A percentile compares a stretch with the other conserved stretches of the same genome.
phyloP scores from a whole-genome alignment of 92 coral and sea anemone genomes.

The Ricordea florida region DNA sequence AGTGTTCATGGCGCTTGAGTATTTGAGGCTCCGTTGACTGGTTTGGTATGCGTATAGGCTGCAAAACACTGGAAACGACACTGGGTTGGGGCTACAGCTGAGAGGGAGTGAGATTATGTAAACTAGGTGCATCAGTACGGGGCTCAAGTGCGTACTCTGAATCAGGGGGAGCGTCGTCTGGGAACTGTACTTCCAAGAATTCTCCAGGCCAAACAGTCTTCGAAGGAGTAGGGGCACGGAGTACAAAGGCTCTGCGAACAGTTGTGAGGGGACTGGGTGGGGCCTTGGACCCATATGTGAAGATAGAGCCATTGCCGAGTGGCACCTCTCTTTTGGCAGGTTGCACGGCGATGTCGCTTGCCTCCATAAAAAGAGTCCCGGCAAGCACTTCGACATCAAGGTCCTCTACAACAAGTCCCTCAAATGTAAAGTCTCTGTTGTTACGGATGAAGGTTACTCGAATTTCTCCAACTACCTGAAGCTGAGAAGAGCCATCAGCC shows the following conservation, averaged over 20 bases:
- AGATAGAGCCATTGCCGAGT: too few relatives aligned
- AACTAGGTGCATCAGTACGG: background rate
- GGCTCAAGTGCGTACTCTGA: conserved; percentile 10
- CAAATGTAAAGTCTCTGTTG: background rate
- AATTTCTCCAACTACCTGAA: too few relatives aligned
- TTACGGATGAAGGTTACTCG: background rate
- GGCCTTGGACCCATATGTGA: too few relatives aligned
- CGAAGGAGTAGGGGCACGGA: conserved; percentile 27
- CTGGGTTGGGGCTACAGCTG: too few relatives aligned
- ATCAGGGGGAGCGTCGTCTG: background rate
- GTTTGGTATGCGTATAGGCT: conserved; percentile 1
- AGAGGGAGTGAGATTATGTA: too few relatives aligned
- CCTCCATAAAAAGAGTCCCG: conserved; percentile 34
- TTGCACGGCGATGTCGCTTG: conserved; percentile 17
- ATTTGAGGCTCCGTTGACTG: conserved; percentile 3
- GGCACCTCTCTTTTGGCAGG: conserved; percentile 39
- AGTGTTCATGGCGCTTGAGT: conserved; percentile 11
- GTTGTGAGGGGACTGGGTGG: background rate
- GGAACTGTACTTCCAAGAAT: too few relatives aligned
- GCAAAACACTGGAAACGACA: too few relatives aligned
- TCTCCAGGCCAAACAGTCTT: conserved; percentile 60
- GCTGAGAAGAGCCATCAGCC: too few relatives aligned
- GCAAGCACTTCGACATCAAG: conserved; percentile 5
- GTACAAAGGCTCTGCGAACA: conserved; percentile 16
- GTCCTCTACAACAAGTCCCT: background rate